Evolutionary conservation across 1,140 invertebrate species (phyloP).

Genomic region (Pentalonia nigronervosa): DNA sequence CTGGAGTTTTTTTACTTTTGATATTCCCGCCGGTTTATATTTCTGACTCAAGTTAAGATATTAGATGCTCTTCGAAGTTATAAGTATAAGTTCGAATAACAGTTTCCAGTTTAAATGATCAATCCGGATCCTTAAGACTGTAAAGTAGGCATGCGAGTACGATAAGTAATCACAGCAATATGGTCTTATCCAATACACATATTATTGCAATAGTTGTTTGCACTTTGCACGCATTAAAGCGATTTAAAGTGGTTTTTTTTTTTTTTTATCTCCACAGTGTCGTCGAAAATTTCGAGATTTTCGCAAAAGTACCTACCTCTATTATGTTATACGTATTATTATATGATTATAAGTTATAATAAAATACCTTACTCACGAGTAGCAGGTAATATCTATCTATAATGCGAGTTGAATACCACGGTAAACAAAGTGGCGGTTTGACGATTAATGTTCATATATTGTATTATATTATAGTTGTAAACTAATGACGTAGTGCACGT

Average conservation of each 20-base stretch:
- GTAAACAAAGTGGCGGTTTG: not conserved
- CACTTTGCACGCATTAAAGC: not conserved
- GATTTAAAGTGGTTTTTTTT: not conserved
- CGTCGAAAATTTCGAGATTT: not conserved
- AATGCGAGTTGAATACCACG: not conserved
- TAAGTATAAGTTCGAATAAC: too few species aligned
- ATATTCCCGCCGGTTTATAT: too few species aligned
- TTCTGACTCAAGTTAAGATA: too few species aligned
- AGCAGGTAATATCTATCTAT: too few species aligned
- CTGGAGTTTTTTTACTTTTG: too few species aligned
- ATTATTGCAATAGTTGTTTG: not conserved
- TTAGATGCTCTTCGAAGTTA: not conserved
- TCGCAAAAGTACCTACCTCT: not conserved
- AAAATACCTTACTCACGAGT: too few species aligned
- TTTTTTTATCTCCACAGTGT: not conserved
- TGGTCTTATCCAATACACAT: too few species aligned
- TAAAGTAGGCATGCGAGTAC: not conserved
- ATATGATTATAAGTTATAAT: not conserved
- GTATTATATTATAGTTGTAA: not conserved
- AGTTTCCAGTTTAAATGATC: not conserved
- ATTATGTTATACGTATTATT: not conserved
- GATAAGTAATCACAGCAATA: not conserved
- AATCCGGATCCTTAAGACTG: not conserved
- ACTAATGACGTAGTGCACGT: not conserved
- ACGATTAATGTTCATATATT: not conserved